phyloP scores from a whole-genome alignment of 2,113 vertebrate genomes.

The Macheiramphus alcinus region DNA sequence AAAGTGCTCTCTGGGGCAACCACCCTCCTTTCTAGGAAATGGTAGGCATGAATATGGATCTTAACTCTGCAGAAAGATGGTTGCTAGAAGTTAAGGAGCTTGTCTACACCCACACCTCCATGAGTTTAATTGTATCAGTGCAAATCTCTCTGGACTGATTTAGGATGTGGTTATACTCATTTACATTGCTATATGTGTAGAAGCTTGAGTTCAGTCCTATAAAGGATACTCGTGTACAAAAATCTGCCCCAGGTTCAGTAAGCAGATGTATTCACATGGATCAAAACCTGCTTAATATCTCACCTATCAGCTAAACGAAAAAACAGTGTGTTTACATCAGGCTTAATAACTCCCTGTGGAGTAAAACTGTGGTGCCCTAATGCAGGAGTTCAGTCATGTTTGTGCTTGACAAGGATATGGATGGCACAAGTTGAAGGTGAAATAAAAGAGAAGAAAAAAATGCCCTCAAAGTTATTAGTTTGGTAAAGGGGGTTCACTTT shows the following conservation, averaged over 20 bases:
- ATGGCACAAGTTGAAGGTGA: not conserved
- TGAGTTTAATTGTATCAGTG: not conserved
- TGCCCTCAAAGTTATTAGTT: not conserved
- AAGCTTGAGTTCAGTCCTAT: not conserved
- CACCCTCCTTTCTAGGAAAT: not conserved
- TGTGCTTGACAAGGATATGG: not conserved
- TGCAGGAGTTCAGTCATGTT: not conserved
- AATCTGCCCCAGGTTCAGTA: not conserved
- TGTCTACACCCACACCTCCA: not conserved
- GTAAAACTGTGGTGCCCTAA: not conserved
- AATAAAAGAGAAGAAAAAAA: not conserved
- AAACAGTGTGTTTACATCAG: not conserved
- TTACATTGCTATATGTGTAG: not conserved
- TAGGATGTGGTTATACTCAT: not conserved
- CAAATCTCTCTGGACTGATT: not conserved
- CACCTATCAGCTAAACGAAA: not conserved
- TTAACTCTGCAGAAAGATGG: not conserved
- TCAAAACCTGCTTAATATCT: not conserved
- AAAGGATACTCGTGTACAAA: not conserved
- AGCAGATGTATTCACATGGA: not conserved
- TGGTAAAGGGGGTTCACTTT: not conserved
- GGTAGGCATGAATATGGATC: not conserved
- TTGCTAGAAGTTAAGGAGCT: not conserved
- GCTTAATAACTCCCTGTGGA: not conserved
- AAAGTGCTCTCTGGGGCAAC: not conserved